Percentiles rank a stretch among this genome's conserved stretches.
Conservation (phyloP, 92 coral and sea anemone species). For the Ricordea florida region DNA sequence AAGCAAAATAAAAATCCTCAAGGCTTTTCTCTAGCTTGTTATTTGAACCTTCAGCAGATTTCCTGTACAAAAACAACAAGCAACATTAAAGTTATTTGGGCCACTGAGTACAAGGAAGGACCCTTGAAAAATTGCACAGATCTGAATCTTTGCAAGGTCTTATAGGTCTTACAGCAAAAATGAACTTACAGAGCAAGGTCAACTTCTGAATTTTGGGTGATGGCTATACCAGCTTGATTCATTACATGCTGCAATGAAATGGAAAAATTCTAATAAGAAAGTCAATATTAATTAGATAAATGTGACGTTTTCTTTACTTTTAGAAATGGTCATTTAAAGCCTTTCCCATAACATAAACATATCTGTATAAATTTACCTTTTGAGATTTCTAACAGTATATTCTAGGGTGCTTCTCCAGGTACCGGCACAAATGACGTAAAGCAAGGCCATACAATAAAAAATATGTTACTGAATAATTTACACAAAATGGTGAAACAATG, state of each 20-base stretch:
- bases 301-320: not conserved
- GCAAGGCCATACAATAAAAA: too few species aligned
- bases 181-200: conserved; percentile 63
- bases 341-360: too few species aligned
- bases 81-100: not conserved
- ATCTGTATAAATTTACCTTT: too few species aligned
- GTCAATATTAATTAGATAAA: too few species aligned
- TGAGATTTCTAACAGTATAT: too few species aligned
- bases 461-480: too few species aligned
- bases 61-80: conserved; percentile 25
- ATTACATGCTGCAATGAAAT: conserved; percentile 45
- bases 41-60: conserved; percentile 58
- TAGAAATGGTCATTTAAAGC: not conserved
- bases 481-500: too few species aligned
- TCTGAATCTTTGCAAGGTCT: not conserved
- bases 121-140: not conserved
- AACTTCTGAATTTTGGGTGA: conserved; percentile 66
- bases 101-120: not conserved
- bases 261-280: not conserved
- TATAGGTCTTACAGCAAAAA: too few species aligned
- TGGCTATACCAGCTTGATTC: conserved; percentile 62
- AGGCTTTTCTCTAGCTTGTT: conserved; percentile 75
- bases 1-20: conserved; percentile 84
- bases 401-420: too few species aligned
- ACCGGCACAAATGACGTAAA: too few species aligned